A percentile compares a stretch with the other conserved stretches of the same genome.
phyloP scores from a whole-genome alignment of 2,113 vertebrate species.

The Microtus richardsoni region DNA sequence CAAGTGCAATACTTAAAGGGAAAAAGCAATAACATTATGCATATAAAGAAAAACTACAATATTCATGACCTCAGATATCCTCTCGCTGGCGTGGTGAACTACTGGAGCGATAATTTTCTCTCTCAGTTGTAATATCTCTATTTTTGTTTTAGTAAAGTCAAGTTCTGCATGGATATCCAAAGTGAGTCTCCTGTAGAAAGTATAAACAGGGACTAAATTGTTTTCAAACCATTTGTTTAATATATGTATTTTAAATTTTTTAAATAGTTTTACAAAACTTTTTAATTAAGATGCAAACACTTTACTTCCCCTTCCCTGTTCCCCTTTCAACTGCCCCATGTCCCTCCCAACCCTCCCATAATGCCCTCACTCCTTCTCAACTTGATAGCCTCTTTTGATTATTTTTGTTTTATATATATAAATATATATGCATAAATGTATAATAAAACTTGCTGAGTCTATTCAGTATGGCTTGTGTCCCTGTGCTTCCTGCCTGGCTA shows the following conservation, averaged over 20 bases:
- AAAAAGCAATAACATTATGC: not conserved
- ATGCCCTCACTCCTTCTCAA: not conserved
- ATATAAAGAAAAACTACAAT: not conserved
- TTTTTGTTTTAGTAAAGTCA: not conserved
- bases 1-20: not conserved
- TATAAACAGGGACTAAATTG: not conserved
- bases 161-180: not conserved
- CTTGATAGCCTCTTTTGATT: not conserved
- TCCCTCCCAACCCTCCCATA: accelerated
- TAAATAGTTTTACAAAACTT: not conserved
- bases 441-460: not conserved
- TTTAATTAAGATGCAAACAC: not conserved
- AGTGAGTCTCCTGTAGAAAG: not conserved
- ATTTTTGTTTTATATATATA: not conserved
- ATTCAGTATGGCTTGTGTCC: not conserved
- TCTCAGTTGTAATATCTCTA: not conserved
- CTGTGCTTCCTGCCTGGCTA: too few species aligned
- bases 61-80: not conserved
- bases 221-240: not conserved
- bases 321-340: not conserved
- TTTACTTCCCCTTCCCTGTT: not conserved
- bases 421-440: not conserved
- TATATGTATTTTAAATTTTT: not conserved
- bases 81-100: not conserved
- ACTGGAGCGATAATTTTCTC: not conserved